Evolutionary conservation across 2,888 invertebrate species (phyloP).

Genomic region (Drosophila cognata): DNA sequence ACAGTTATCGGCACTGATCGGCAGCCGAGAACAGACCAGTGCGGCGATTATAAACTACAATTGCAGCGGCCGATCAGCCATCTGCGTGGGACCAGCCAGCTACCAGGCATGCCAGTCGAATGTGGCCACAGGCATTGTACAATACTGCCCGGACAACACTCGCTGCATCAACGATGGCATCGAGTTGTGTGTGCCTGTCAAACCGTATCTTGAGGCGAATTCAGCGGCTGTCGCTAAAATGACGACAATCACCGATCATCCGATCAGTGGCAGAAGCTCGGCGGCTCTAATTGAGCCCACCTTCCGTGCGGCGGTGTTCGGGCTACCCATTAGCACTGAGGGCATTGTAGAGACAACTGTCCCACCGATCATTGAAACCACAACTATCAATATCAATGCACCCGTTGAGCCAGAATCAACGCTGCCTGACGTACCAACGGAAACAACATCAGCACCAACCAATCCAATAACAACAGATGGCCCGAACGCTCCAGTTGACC

Average conservation of each 20-base stretch:
- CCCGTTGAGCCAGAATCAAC: constrained; percentile 31
- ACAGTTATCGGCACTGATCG: constrained; percentile 76
- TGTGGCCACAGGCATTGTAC: constrained; percentile 61
- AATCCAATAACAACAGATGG: constrained; percentile 14
- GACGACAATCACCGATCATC: constrained; percentile 62
- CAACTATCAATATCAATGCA: constrained; percentile 17
- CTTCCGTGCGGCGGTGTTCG: constrained; percentile 4
- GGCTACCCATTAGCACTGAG: constrained; percentile 22
- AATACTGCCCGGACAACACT: constrained; percentile 67
- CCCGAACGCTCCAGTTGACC: constrained; percentile 24
- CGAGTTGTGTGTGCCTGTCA: constrained; percentile 78
- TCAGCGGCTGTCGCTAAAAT: constrained; percentile 59
- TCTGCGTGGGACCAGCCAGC: constrained; percentile 81
- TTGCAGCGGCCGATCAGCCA: constrained; percentile 77
- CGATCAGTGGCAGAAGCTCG: constrained; percentile 31
- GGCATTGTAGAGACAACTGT: constrained; percentile 8
- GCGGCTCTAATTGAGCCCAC: constrained; percentile 38
- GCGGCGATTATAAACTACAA: constrained; percentile 60
- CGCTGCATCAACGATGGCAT: constrained; percentile 81
- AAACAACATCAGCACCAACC: constrained; percentile 29
- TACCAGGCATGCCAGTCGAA: constrained; percentile 72
- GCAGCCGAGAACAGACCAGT: constrained; percentile 56
- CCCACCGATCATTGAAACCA: constrained; percentile 22
- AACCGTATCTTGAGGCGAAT: constrained; percentile 37
- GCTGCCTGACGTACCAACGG: constrained; percentile 20